Evolutionary conservation across 2,888 invertebrate species (phyloP), one percentile per base, ranked within the genome.

Genomic region (Hypomecis punctinalis): DNA sequence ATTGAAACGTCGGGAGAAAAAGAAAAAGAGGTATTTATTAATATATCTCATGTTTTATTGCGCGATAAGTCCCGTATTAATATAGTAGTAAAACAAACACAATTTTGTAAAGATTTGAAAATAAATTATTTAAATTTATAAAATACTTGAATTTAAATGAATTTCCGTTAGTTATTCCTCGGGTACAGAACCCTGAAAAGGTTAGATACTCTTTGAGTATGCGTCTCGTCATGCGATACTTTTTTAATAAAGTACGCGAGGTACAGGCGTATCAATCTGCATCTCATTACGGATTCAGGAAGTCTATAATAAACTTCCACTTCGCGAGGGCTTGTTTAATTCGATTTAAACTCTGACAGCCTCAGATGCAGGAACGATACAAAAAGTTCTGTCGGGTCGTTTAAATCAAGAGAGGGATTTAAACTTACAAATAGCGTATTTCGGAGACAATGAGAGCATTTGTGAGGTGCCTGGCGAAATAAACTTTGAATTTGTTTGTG

Each of bases 281-380:
- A 79, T 78, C 62, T 76, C 68, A 79, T 81, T 78, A 76, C 52
- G 67, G 71, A 75, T 74, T 77, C 70, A 37, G 61, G 69, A 73
- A 78, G 70, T 77, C 71, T 64, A 51, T 76, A 76, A 77, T 77
- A 58, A 72, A 78, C 61, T 71, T 66, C 57, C 54, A 70, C 74
- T 67, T 67, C 51, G 56, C 49, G 45, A 40, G 36, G 13, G 63
- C 53, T 75, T 69, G 66, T 65, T 65, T 74, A 77, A 80, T 79
- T 65, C 56, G 74, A 77, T 82, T 75, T 72, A 69, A 76, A 71
- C 56, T 74, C 63, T 55, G 62, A 58, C 62, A 72, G 74, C 73
- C 61, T 77, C 70, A 72, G 73, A 47, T 58, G 62, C 57, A 66
- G 69, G 43, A 47, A 52, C 46, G 49, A 60, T 56, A 61, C 53